Conservation (phyloP, 2,888 invertebrate species). For the Dicyrtoma fusca region DNA sequence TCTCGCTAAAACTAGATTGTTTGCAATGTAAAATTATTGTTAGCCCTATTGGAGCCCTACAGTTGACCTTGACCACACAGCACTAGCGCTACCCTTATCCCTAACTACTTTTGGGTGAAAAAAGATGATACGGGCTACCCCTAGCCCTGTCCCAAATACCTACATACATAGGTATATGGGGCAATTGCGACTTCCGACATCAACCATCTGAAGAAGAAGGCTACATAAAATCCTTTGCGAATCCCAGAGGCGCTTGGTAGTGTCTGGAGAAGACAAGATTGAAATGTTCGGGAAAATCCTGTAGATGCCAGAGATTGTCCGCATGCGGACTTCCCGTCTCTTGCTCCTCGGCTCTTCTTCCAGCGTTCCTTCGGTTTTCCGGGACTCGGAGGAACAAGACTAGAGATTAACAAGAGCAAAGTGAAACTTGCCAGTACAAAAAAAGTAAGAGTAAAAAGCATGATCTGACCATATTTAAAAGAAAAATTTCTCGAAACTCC, state of each 20-base stretch:
- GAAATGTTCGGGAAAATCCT: background rate
- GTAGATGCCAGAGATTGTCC: conserved; percentile 20
- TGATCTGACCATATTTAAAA: background rate
- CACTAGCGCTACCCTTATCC: no score
- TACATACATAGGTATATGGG: no score
- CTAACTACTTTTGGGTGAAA: background rate
- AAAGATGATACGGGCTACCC: background rate
- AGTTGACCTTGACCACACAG: no score
- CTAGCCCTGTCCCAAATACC: background rate
- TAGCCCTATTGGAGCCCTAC: no score
- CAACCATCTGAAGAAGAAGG: no score
- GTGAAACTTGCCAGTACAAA: background rate
- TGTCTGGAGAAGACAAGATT: background rate
- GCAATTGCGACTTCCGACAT: no score
- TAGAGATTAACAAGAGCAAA: background rate
- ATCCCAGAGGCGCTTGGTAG: conserved; percentile 14
- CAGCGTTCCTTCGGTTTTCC: background rate
- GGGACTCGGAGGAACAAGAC: background rate
- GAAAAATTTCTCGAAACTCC: background rate
- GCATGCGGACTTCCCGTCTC: no score
- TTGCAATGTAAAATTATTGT: no score
- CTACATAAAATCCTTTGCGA: background rate
- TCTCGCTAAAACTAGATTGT: no score
- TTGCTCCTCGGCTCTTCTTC: background rate
- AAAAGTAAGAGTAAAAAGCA: background rate